Evolutionary conservation across 2,797 vertebrate genomes (phyloP), one percentile per base, ranked within the genome.

Genomic region (Hypotaenidia philippensis): DNA sequence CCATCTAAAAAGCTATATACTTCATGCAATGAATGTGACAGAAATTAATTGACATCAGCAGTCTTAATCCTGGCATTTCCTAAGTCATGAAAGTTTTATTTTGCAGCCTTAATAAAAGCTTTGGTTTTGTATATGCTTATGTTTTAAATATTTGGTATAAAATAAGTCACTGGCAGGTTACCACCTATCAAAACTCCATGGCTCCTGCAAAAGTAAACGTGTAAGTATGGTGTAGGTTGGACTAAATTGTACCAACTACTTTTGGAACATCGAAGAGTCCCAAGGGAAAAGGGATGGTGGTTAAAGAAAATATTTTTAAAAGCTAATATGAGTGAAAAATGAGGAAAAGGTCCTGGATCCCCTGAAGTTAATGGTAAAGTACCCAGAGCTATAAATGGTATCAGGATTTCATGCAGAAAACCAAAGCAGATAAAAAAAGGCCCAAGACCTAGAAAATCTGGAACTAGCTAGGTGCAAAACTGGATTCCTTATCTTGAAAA

Each of bases 251-350:
- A 87, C 60, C 60, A 85, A 9, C 52, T 83, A 77, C 27, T 56
- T 52, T 49, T 70, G 29, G 31, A 84, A 93, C 47, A 92, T 63
- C 66, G 80, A 66, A 84, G 68, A 80, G 3, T 22, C 34, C 1
- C 7, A 34, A 77, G 12, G 52, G 29, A 83, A 95, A 74, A 79
- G 59, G 70, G 38, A 60, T 59, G 32, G 59, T 49, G 36, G 29
- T 55, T 85, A 74, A 89, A 77, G 23, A 65, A 84, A 94, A 82
- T 76, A 80, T 76, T 89, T 93, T 89, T 36, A 11, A 79, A 90
- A 91, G 40, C 14, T 66, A 87, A 31, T 65, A 63, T 0, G 2
- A 75, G n/a, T 64, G 20, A 71, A 96, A 95, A 95, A 64, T 36
- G 56, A 89, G 41, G 17, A 52, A 90, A 90, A 89, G 13, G 2